These are phyloP conservation scores for Poeciliopsis presidionis DNA, from an alignment of 2,797 vertebrate species.

Conservation along the genomic window DNA sequence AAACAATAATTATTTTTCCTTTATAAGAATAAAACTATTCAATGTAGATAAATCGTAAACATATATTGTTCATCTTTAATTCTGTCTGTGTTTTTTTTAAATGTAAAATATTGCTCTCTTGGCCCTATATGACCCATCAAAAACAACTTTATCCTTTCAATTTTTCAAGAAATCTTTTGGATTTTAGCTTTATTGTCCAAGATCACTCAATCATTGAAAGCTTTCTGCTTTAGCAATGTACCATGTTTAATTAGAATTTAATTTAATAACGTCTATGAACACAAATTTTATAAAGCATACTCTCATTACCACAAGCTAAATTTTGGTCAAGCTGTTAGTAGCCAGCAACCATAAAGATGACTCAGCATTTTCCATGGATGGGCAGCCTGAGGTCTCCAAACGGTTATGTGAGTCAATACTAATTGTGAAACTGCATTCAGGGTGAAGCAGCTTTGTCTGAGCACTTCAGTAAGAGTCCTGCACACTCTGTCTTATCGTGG, in stretches of 20 bases:
- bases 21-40: background rate
- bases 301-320: background rate
- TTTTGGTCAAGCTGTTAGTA: constrained; percentile 10
- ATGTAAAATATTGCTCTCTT: background rate
- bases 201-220: background rate
- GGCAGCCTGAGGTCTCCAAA: constrained; percentile 16
- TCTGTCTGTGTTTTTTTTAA: background rate
- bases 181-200: constrained; percentile 1
- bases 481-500: constrained; percentile 28
- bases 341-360: constrained; percentile 11
- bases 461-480: constrained; percentile 34
- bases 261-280: constrained; percentile 19
- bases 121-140: background rate
- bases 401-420: constrained; percentile 8
- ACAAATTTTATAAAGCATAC: constrained; percentile 18
- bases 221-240: constrained; percentile 4
- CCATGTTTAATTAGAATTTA: background rate
- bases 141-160: constrained; percentile 1
- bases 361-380: constrained; percentile 19
- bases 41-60: background rate
- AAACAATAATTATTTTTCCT: background rate
- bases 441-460: constrained; percentile 26
- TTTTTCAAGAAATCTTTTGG: constrained; percentile 3
- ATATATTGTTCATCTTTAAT: background rate
- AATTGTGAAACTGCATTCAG: constrained; percentile 25